These are phyloP conservation scores for Rhagonycha fulva DNA, from an alignment of 2,888 invertebrate species.

Conservation along the genomic window DNA sequence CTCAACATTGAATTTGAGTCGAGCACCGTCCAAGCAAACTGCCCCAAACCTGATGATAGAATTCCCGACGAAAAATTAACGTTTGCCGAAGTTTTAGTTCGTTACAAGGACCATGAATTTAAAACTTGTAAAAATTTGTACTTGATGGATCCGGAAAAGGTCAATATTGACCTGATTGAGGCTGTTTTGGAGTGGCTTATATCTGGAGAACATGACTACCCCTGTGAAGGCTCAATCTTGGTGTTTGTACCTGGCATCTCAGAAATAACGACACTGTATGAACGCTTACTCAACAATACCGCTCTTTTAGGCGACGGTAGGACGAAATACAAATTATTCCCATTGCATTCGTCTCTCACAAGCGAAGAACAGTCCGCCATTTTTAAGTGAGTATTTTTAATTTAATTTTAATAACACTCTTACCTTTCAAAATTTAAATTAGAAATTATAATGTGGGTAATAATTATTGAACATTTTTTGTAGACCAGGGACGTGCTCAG, in stretches of 20 bases:
- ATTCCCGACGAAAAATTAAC: slow-evolving; percentile 74
- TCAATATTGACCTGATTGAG: slow-evolving; percentile 79
- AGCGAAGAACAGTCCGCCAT: slow-evolving; percentile 83
- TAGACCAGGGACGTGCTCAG: too few species aligned
- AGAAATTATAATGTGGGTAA: too few species aligned
- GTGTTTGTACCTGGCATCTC: slow-evolving; percentile 80
- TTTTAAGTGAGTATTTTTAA: slow-evolving; percentile 56
- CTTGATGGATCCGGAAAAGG: slow-evolving; percentile 76
- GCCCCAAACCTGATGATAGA: slow-evolving; percentile 61
- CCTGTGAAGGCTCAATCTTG: slow-evolving; percentile 74
- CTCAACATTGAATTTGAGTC: slow-evolving; percentile 69
- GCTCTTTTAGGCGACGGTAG: slow-evolving; percentile 56
- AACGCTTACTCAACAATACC: slow-evolving; percentile 67
- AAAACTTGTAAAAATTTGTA: slow-evolving; percentile 74
- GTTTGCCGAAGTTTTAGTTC: slow-evolving; percentile 66
- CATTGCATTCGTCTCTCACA: slow-evolving; percentile 83
- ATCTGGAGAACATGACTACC: slow-evolving; percentile 69
- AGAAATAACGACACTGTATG: slow-evolving; percentile 75
- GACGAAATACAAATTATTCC: slow-evolving; percentile 74
- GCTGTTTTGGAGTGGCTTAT: slow-evolving; percentile 71
- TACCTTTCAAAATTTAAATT: neutral
- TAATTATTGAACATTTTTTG: too few species aligned
- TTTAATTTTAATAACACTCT: neutral
- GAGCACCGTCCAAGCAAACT: slow-evolving; percentile 62
- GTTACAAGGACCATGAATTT: slow-evolving; percentile 68